These are phyloP conservation scores for Pipistrellus kuhlii DNA, from an alignment of 2,797 vertebrate genomes.

Conservation along the genomic window DNA sequence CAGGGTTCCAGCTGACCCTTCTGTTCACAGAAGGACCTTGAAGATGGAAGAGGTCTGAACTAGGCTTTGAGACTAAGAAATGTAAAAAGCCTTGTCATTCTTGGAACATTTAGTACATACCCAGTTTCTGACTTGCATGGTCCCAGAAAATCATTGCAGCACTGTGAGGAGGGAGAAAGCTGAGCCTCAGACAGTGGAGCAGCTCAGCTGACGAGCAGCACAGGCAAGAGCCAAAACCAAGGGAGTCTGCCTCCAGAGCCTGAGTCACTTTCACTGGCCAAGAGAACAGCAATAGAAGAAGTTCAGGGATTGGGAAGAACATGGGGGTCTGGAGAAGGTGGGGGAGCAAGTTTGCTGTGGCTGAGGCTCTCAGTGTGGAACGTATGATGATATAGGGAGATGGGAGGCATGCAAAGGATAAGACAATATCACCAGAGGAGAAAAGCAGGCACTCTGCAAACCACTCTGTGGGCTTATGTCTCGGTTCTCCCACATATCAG, in stretches of 20 bases:
- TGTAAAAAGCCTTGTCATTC: neutral
- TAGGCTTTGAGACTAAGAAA: conserved; percentile 39
- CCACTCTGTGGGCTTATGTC: neutral
- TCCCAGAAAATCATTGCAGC: neutral
- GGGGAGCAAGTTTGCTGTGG: neutral
- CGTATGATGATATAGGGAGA: accelerated
- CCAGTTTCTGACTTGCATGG: neutral
- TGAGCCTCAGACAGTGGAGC: neutral
- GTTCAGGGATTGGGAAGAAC: accelerated
- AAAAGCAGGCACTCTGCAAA: neutral
- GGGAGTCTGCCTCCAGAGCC: neutral
- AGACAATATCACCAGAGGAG: neutral
- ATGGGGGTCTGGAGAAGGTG: neutral
- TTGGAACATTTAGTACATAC: neutral
- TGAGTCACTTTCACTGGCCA: too few relatives aligned
- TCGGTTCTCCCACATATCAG: neutral
- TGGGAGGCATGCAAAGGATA: accelerated
- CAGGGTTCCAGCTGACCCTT: neutral
- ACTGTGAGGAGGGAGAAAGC: neutral
- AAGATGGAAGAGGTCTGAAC: neutral
- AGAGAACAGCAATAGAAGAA: neutral
- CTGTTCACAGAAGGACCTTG: neutral
- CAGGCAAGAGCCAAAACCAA: neutral
- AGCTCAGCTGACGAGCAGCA: neutral
- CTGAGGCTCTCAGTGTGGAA: neutral